Evolutionary conservation across 2,888 invertebrate species (phyloP), one percentile per base, ranked within the genome.

Genomic region (Bimastos eiseni): DNA sequence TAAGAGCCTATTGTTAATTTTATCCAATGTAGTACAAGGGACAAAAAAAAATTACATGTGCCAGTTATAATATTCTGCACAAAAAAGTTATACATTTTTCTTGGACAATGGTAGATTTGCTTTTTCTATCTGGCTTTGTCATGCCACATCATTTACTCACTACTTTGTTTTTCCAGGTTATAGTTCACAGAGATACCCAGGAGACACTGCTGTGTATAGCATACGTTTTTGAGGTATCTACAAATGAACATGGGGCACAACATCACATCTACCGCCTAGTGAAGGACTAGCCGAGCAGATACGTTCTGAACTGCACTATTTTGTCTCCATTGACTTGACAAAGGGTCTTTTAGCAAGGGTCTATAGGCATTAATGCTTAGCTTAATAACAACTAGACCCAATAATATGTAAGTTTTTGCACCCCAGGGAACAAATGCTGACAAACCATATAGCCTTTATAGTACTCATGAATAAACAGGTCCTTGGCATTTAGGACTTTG

Each of bases 181-280:
- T 99, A 95, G 98, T 98, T 95, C 98, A 99, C 96, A 96, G 98
- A 95, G 98, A 99, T 95, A 99, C 99, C 94, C 98, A 98, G 96
- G 99, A 99, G 96, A 98, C 98, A 93, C 96, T 99, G 94, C 96
- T 99, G 94, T 99, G 99, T 96, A 98, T 98, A 94, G 99, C 99
- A 93, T 99, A 98, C 96, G 99, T 99, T 95, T 99, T 99, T 96
- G 99, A 99, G 96, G 99, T 99, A 95, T 99, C 99, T 93, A 98
- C 98, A 95, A 98, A 98, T 94, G 98, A 98, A 96, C 98, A 98
- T 96, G 99, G 98, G 94, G 98, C 99, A 93, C 99, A 99, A 95
- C 98, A 99, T 96, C 98, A 99, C 96, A 98, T 99, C 96, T 99
- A 99, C 96, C 97, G 98, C 96, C 97, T 99, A 95, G 97, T 95